Evolutionary conservation across 2,113 vertebrate species (phyloP).

Genomic region (Oncorhynchus masou): DNA sequence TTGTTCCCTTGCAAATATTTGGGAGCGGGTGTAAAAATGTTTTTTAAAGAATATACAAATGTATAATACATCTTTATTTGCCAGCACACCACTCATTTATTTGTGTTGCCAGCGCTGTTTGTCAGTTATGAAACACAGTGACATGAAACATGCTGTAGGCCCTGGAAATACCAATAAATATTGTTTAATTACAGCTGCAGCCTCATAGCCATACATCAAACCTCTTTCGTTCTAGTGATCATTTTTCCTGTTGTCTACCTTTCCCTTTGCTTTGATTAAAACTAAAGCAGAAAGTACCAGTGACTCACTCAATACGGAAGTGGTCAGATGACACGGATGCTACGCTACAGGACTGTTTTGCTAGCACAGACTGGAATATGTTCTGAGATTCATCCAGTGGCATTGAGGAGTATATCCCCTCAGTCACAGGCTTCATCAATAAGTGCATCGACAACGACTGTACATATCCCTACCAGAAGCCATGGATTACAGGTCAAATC

Average conservation of each 20-base stretch:
- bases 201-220: conserved; percentile 59
- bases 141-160: conserved; percentile 56
- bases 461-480: too few species aligned
- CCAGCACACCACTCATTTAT: conserved; percentile 44
- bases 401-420: too few species aligned
- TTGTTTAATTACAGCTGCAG: conserved; percentile 59
- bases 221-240: conserved; percentile 14
- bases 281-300: too few species aligned
- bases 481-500: too few species aligned
- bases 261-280: conserved; percentile 14
- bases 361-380: too few species aligned
- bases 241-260: conserved; percentile 12
- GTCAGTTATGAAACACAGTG: conserved; percentile 61
- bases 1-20: conserved; percentile 39
- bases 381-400: too few species aligned
- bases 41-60: too few species aligned
- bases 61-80: conserved; percentile 67
- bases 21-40: neutral
- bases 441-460: too few species aligned
- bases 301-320: too few species aligned
- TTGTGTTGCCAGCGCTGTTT: conserved; percentile 46
- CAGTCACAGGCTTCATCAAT: too few species aligned
- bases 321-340: too few species aligned
- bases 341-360: too few species aligned
- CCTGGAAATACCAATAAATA: conserved; percentile 48